These are phyloP conservation scores for Notoglanidium macrostoma DNA, from an alignment of 2,797 vertebrate genomes.

Conservation along the genomic window DNA sequence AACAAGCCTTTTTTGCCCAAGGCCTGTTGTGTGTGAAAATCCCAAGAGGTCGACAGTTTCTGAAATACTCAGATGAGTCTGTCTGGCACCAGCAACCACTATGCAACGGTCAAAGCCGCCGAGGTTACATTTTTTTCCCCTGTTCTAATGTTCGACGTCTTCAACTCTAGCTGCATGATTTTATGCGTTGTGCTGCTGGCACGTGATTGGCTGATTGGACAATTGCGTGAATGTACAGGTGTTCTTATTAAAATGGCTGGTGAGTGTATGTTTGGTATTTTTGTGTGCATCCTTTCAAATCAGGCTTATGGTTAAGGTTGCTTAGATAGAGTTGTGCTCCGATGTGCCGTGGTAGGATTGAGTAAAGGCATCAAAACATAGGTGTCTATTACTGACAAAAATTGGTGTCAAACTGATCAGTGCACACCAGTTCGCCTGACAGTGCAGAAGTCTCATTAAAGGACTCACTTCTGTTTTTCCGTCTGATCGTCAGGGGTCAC, in stretches of 20 bases:
- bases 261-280: neutral
- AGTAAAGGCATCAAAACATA: neutral
- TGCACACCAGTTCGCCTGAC: neutral
- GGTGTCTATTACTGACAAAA: neutral
- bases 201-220: too few relatives aligned
- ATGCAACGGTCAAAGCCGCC: neutral
- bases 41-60: neutral
- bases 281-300: neutral
- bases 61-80: neutral
- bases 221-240: neutral
- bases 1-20: neutral
- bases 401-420: neutral
- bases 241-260: neutral
- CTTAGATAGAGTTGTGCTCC: neutral
- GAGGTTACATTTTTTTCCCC: neutral
- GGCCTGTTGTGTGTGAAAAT: too few relatives aligned
- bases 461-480: constrained; percentile 54
- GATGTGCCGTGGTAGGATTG: neutral
- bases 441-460: constrained; percentile 37
- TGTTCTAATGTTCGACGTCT: neutral
- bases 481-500: constrained; percentile 45
- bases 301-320: neutral
- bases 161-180: neutral
- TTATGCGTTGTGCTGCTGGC: neutral
- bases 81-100: neutral